These are phyloP conservation scores for Aldrovandia affinis DNA, from an alignment of 2,797 vertebrate species.

Conservation along the genomic window DNA sequence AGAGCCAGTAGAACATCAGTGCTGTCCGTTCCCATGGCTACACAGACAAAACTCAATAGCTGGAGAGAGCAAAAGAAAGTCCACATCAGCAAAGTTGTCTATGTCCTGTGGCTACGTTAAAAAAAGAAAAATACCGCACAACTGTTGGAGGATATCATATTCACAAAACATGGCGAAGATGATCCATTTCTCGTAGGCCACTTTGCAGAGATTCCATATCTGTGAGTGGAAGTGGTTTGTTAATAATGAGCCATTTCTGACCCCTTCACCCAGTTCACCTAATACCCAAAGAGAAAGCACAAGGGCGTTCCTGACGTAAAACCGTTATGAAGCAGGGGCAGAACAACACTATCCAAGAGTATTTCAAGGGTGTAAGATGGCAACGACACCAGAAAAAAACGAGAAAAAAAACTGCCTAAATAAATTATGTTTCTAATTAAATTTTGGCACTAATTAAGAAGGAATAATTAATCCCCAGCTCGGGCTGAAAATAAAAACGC, in stretches of 20 bases:
- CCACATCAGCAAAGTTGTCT: neutral
- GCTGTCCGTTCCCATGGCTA: neutral
- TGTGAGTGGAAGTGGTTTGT: neutral
- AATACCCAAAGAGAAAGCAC: conserved; percentile 2
- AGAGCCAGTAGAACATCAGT: neutral
- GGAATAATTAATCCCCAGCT: conserved; percentile 51
- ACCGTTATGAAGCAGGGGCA: neutral
- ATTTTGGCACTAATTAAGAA: conserved; percentile 48
- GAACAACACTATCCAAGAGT: neutral
- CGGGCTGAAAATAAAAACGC: conserved; percentile 47
- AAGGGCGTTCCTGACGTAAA: neutral
- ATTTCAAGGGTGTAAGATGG: conserved; percentile 33
- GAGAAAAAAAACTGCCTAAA: conserved; percentile 32
- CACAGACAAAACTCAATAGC: neutral
- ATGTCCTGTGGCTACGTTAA: neutral
- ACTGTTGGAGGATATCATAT: neutral
- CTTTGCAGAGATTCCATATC: neutral
- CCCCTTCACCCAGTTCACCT: neutral
- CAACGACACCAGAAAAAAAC: conserved; percentile 27
- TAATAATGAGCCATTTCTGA: neutral
- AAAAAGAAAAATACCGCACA: neutral
- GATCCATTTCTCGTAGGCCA: neutral
- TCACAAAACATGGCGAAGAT: neutral
- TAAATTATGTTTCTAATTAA: conserved; percentile 51
- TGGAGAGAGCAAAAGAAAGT: neutral